A percentile compares a stretch with the other conserved stretches of the same genome.
phyloP scores from a whole-genome alignment of 2,797 vertebrate genomes.

The Manis crassicaudata region DNA sequence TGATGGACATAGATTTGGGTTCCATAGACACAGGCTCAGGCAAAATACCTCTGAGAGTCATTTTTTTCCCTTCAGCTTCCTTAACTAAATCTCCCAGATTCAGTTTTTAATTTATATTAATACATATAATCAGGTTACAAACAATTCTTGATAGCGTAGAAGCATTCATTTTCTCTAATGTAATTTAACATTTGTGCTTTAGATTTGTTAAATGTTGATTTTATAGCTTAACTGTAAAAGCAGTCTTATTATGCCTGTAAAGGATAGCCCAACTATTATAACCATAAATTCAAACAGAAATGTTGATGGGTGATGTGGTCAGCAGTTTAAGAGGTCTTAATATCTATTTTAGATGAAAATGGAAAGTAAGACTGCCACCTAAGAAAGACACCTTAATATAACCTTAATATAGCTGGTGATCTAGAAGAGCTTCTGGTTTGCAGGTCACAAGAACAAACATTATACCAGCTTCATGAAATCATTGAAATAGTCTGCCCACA shows the following conservation, averaged over 20 bases:
- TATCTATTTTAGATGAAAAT: slow-evolving; percentile 26
- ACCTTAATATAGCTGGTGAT: not conserved
- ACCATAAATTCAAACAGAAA: not conserved
- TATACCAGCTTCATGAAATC: slow-evolving; percentile 11
- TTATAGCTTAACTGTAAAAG: slow-evolving; percentile 31
- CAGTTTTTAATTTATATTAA: slow-evolving; percentile 45
- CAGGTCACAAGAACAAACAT: not conserved
- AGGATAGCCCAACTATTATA: not conserved
- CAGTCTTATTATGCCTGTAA: not conserved
- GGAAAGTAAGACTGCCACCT: not conserved
- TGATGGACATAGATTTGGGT: slow-evolving; percentile 22
- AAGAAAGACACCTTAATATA: not conserved
- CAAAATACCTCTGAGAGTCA: not conserved
- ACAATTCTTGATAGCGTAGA: slow-evolving; percentile 19
- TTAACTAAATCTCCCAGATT: slow-evolving; percentile 3
- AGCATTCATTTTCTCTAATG: slow-evolving; percentile 47
- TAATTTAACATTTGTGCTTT: slow-evolving; percentile 24
- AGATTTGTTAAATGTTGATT: slow-evolving; percentile 60
- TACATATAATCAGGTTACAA: slow-evolving; percentile 14
- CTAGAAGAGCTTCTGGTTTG: not conserved
- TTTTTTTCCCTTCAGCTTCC: not conserved
- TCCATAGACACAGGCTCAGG: not conserved
- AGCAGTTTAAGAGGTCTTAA: slow-evolving; percentile 33
- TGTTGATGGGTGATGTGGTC: not conserved
- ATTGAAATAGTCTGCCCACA: not conserved